Evolutionary conservation across 1,140 invertebrate species (phyloP), one percentile per base, ranked within the genome.

Genomic region (Lepidurus packardi): DNA sequence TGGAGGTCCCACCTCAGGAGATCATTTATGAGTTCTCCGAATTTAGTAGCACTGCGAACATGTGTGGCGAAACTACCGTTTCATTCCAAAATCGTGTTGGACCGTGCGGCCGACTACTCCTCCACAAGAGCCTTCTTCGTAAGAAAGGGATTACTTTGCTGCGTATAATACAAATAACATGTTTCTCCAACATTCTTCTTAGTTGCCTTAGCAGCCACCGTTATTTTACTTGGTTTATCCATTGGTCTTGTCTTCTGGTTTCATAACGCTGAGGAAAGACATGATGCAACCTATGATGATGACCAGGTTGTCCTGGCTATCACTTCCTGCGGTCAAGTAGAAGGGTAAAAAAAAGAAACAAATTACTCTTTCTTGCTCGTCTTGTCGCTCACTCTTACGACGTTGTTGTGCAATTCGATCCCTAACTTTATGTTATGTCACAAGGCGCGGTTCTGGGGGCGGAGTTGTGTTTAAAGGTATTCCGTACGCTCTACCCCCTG

Each of bases 401-500:
- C 34, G 34, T 34, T 34, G 3, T 34, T 34, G 34, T 34, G 34
- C 34, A 34, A 34, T 4, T 34, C 34, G 34, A 34, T 34, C 34
- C 34, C 34, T 34, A 34, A 8, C 24, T 78, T 77, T 80, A 7
- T 82, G 78, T 86, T 86, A 25, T 84, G 34, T 34, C 34, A 34
- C 3, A 34, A 91, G 90, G 21, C 83, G 91, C 10, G 84, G 91
- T 41, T 90, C 94, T 82, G 90, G 93, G 79, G 90, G 90, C 13
- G 91, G 89, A 1, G 92, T 91, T 81, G 91, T 91, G 2, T 96
- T 96, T 84, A 90, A 90, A 24, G 93, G 93, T 21, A 92, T 96
- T 75, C 94, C 94, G 0, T 96, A 94, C 84, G 94, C 94, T 4
- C 82, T 90, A n/a, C 91, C 93, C 11, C 94, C 94, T 0, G 80